These are phyloP conservation scores for Alca torda DNA, from an alignment of 2,797 vertebrate genomes.

Conservation along the genomic window DNA sequence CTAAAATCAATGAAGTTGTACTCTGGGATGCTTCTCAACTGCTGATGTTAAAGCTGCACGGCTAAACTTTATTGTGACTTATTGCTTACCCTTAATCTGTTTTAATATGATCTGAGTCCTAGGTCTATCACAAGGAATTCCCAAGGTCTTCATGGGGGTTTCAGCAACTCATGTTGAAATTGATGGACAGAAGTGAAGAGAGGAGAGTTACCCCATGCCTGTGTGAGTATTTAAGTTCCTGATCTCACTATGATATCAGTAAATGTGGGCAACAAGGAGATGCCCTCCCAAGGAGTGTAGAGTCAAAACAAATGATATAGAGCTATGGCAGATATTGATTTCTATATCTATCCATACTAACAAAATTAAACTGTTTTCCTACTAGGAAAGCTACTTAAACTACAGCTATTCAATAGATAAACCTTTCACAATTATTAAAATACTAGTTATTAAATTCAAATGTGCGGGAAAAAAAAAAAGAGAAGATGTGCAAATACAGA, in stretches of 20 bases:
- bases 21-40: neutral
- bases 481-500: neutral
- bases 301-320: neutral
- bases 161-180: neutral
- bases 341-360: neutral
- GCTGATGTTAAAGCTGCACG: neutral
- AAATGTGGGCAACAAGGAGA: neutral
- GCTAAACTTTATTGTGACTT: neutral
- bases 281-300: neutral
- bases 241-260: neutral
- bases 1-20: conserved; percentile 28
- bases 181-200: neutral
- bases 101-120: neutral
- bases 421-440: neutral
- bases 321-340: neutral
- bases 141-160: neutral
- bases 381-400: neutral
- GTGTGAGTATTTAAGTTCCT: neutral
- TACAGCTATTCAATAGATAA: neutral
- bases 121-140: neutral
- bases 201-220: rapidly evolving
- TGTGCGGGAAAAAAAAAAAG: neutral
- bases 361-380: neutral
- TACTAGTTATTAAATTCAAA: neutral
- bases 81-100: neutral